Evolutionary conservation across 2,797 vertebrate species (phyloP), one percentile per base, ranked within the genome.

Genomic region (Eulemur albifrons): DNA sequence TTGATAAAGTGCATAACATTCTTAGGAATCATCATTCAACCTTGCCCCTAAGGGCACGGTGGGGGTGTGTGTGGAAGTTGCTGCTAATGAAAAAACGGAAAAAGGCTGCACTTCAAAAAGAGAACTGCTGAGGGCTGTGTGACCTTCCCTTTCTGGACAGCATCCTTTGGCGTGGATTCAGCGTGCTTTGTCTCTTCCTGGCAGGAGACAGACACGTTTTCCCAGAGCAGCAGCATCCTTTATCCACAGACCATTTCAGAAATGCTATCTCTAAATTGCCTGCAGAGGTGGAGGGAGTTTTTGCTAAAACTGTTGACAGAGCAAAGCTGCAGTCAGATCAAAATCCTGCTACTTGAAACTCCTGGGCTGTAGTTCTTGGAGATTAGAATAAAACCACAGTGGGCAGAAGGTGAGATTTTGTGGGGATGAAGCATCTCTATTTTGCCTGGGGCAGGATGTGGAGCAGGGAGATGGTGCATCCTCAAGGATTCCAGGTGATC

Each of bases 211-310:
- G 81, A 79, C 94, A 77, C 1, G 6, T 93, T 94, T 92, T 30
- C 97, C 92, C 93, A 43, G 72, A 57, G 80, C 72, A 70, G 93
- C 70, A 25, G 5, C 48, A 72, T 93, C 88, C 35, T 94, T 94
- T 90, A 65, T 61, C 87, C 97, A 90, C 81, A 93, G 69, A 38
- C 76, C n/a, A 1, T 93, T 93, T 93, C 84, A 93, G 96, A 95
- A 92, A 73, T 11, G 70, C 61, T 90, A 0, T 82, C 95, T 94
- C 87, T 73, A 76, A 90, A 93, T 4, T 63, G 84, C 48, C 83
- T 82, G 92, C 25, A 14, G 72, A 87, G 87, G 77, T 73, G 45
- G 79, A 50, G 70, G 81, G 91, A 18, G 30, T 38, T 83, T 73
- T 84, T 52, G 61, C 89, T 94, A 43, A 95, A 92, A 92, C 61